A percentile compares a stretch with the other conserved stretches of the same genome.
phyloP scores from a whole-genome alignment of 2,888 invertebrate genomes.

The Caenorhabditis plicata region DNA sequence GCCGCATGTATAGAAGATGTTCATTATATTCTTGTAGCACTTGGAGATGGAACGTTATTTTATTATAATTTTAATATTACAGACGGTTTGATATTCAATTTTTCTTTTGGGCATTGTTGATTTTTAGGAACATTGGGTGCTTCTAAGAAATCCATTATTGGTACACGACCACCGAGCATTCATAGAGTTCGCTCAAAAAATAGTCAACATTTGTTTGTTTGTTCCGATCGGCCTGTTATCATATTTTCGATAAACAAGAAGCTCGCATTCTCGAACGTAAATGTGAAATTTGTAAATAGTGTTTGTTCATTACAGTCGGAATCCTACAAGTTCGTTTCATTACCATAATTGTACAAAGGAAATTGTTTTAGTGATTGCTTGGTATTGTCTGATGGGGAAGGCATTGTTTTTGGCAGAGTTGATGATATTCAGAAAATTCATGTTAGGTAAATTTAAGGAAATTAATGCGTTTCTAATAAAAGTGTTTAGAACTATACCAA shows the following conservation, averaged over 20 bases:
- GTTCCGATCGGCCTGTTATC: conserved; percentile 86
- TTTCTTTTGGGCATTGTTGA: background rate
- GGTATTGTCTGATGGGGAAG: conserved; percentile 84
- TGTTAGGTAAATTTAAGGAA: too few relatives aligned
- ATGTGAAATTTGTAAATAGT: conserved; percentile 76
- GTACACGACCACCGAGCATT: conserved; percentile 92
- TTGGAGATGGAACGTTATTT: conserved; percentile 96
- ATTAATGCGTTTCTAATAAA: too few relatives aligned
- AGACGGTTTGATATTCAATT: conserved; percentile 1
- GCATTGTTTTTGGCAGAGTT: conserved; percentile 76
- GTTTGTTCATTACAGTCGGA: conserved; percentile 96
- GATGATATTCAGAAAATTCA: conserved; percentile 64
- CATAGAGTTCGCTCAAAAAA: conserved; percentile 75
- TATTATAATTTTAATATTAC: conserved; percentile 75
- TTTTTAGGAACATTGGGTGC: conserved; percentile 73
- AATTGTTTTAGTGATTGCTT: conserved; percentile 68
- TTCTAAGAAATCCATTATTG: conserved; percentile 91
- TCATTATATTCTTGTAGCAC: conserved; percentile 73
- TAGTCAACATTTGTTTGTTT: conserved; percentile 94
- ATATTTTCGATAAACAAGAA: conserved; percentile 81
- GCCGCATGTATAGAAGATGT: conserved; percentile 91
- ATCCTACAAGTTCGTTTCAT: conserved; percentile 75
- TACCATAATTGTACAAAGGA: background rate
- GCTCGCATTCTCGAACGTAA: conserved; percentile 68
- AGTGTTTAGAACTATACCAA: conserved; percentile 82